Base-by-base conservation (phyloP, 2,113 vertebrate species). In the Phalacrocorax carbo region DNA sequence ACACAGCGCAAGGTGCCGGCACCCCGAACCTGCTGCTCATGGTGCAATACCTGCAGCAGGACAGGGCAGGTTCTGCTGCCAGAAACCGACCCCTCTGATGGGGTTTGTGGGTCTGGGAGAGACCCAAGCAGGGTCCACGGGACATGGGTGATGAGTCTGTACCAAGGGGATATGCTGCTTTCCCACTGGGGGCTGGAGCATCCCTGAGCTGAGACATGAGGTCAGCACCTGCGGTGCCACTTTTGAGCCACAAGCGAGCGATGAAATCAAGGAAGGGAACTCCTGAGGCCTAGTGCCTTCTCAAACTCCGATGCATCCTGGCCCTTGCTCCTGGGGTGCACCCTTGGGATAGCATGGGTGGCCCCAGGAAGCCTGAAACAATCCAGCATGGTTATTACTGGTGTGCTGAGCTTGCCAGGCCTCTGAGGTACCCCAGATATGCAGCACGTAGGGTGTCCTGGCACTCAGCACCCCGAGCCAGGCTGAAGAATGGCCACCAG, bases 1-100 rank as follows among this genome's bases (percentile, higher is more conserved):
- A 26, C 38, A 18, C 55, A 54, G 44, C 1, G 2, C 2, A 2
- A 65, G 23, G 26, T 36, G 68, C 44, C 1, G 1, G 55, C 55
- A 42, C 55, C 38, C 38, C 26, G 44, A 60, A 88, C 22, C 26
- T 2, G 3, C 52, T 25, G 32, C 72, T 69, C 48, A 11, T 0
- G 3, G 30, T 25, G 21, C 49, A 38, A n/a, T 51, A 48, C 18
- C 49, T 1, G 1, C 49, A 42, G 60, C 48, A 73, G 66, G n/a
- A 72, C 8, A 3, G 60, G 27, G 20, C 22, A 65, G 32, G 29
- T 85, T 85, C 17, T 3, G 1, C 54, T 58, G 48, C 16, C 60
- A 62, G 78, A 82, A 82, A 48, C 58, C 18, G n/a, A 44, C n/a
- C 3, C 38, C 9, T 26, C 55, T 54, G 44, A 25, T 1, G 1